These are phyloP conservation scores for Acromyrmex charruanus DNA, from an alignment of 1,140 invertebrate species.

Conservation along the genomic window DNA sequence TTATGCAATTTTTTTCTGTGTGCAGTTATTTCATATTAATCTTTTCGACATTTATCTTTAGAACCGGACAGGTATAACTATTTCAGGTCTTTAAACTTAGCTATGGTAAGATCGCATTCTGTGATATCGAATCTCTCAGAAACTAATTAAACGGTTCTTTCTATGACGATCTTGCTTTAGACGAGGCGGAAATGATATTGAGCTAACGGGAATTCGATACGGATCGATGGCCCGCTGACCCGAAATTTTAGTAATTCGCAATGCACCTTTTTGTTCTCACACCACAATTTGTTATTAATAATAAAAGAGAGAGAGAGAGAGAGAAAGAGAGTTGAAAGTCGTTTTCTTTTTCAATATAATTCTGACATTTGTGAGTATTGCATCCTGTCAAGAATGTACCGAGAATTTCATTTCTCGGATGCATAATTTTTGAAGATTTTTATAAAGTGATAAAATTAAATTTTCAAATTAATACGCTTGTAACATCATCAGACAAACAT, in stretches of 20 bases:
- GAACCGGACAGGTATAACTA: conserved; percentile 50
- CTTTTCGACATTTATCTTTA: neutral
- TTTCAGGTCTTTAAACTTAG: conserved; percentile 35
- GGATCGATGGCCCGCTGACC: conserved; percentile 6
- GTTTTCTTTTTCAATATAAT: neutral
- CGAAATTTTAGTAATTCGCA: neutral
- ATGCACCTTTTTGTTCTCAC: neutral
- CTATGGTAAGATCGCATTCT: conserved; percentile 22
- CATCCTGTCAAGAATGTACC: neutral
- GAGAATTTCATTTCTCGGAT: too few relatives aligned
- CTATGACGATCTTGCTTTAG: conserved; percentile 2
- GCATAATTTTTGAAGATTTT: neutral
- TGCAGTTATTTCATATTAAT: neutral
- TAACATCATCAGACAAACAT: neutral
- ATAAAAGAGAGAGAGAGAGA: too few relatives aligned
- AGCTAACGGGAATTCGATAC: conserved; percentile 41
- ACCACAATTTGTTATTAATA: neutral
- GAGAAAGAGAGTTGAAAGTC: neutral
- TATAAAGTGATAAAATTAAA: neutral
- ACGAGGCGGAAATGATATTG: conserved; percentile 39
- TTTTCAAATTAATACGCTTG: neutral
- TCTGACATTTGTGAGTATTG: neutral
- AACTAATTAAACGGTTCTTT: conserved; percentile 45
- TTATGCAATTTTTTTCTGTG: too few relatives aligned
- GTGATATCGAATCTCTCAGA: conserved; percentile 23